Evolutionary conservation across 2,113 vertebrate genomes (phyloP).

Genomic region (Gymnarchus niloticus): DNA sequence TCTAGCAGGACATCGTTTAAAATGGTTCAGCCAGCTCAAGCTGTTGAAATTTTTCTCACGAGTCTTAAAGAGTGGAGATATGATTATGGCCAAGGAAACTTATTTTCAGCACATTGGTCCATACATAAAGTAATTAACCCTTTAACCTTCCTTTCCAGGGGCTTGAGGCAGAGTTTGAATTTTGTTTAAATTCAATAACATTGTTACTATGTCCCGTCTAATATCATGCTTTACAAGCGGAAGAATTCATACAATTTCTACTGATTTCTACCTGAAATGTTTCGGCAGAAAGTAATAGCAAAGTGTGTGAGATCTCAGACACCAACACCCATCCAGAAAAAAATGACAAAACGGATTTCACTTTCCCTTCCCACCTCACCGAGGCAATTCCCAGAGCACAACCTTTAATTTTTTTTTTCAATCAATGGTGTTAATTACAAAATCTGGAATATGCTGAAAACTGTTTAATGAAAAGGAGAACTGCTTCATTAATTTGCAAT

Average conservation of each 20-base stretch:
- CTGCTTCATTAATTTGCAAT: background rate
- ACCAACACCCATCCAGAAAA: background rate
- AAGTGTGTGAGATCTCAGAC: background rate
- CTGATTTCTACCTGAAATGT: background rate
- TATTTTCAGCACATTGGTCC: no score
- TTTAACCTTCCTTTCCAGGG: background rate
- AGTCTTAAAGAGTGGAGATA: background rate
- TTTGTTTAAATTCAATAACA: background rate
- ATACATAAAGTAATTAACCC: background rate
- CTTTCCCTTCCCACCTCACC: background rate
- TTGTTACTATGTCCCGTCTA: background rate
- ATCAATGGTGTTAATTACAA: background rate
- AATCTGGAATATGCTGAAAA: conserved; percentile 11
- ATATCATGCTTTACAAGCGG: background rate
- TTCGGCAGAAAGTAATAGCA: background rate
- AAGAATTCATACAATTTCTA: background rate
- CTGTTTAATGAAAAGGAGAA: conserved; percentile 2
- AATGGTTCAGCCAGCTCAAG: background rate
- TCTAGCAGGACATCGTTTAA: background rate
- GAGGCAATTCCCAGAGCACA: background rate
- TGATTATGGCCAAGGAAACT: background rate
- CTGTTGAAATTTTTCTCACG: background rate
- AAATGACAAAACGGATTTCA: background rate
- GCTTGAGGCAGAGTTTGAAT: background rate
- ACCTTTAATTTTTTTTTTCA: background rate